Percentiles rank a stretch among this genome's conserved stretches.
Evolutionary conservation across 2,797 vertebrate species (phyloP).

Genomic region (Pangasius mekongensis): DNA sequence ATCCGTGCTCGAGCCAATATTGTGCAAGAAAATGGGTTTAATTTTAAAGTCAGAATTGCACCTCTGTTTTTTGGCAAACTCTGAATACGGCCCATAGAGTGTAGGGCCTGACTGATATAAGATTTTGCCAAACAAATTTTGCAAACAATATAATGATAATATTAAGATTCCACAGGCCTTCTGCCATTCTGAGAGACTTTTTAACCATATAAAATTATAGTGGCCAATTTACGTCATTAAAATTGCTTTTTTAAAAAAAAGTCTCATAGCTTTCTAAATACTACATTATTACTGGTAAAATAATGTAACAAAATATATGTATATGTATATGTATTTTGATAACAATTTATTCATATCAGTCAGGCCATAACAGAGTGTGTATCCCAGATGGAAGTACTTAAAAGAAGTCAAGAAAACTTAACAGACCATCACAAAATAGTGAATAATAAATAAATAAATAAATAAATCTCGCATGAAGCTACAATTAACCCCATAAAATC

Average conservation of each 20-base stretch:
- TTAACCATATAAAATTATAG: neutral
- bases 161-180: neutral
- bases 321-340: neutral
- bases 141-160: neutral
- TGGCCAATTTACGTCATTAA: neutral
- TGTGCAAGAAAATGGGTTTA: neutral
- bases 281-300: neutral
- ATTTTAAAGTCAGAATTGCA: neutral
- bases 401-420: neutral
- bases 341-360: neutral
- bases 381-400: neutral
- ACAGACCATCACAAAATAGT: neutral
- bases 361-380: neutral
- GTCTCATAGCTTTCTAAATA: neutral
- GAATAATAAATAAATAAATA: no score
- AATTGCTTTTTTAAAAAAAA: neutral
- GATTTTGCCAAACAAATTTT: neutral
- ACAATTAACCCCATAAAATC: neutral
- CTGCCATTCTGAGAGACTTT: neutral
- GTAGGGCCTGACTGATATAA: neutral
- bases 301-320: neutral
- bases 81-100: neutral
- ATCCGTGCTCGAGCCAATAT: neutral
- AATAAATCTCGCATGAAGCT: neutral
- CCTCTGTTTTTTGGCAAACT: neutral